A percentile compares a stretch with the other conserved stretches of the same genome.
Conservation (phyloP, 2,888 invertebrate species). For the Thereva nobilitata region DNA sequence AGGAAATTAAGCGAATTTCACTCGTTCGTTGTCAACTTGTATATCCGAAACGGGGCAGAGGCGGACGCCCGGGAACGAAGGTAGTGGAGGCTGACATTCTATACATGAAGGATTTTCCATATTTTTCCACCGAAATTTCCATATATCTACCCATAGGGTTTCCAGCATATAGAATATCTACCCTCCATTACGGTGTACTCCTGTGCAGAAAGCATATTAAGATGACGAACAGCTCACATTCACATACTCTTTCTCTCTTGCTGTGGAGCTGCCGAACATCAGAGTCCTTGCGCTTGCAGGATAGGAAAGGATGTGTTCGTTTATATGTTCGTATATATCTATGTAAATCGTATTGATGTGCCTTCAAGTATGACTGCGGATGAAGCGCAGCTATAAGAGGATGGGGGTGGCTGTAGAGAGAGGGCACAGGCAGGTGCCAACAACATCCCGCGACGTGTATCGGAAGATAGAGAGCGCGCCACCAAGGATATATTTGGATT, state of each 20-base stretch:
- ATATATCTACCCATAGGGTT: conserved; percentile 24
- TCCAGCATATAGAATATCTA: conserved; percentile 1
- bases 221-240: conserved; percentile 33
- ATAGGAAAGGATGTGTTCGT: neutral
- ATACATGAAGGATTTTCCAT: conserved; percentile 39
- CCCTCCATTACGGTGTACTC: conserved; percentile 15
- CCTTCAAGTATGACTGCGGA: conserved; percentile 32
- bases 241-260: neutral
- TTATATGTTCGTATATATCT: conserved; percentile 4
- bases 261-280: conserved; percentile 15
- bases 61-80: neutral
- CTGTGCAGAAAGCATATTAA: conserved; percentile 25
- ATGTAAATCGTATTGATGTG: conserved; percentile 36
- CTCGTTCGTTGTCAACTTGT: conserved; percentile 28
- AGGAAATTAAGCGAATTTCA: conserved; percentile 42
- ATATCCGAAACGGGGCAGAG: conserved; percentile 22
- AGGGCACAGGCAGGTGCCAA: neutral
- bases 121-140: conserved; percentile 28
- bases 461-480: conserved; percentile 31
- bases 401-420: neutral
- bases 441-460: conserved; percentile 29
- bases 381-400: conserved; percentile 11
- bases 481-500: conserved; percentile 35
- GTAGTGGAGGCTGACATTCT: conserved; percentile 32
- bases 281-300: too few species aligned